A percentile compares a stretch with the other conserved stretches of the same genome.
Evolutionary conservation across 2,888 invertebrate genomes (phyloP).

Genomic region (Eulithis testata): DNA sequence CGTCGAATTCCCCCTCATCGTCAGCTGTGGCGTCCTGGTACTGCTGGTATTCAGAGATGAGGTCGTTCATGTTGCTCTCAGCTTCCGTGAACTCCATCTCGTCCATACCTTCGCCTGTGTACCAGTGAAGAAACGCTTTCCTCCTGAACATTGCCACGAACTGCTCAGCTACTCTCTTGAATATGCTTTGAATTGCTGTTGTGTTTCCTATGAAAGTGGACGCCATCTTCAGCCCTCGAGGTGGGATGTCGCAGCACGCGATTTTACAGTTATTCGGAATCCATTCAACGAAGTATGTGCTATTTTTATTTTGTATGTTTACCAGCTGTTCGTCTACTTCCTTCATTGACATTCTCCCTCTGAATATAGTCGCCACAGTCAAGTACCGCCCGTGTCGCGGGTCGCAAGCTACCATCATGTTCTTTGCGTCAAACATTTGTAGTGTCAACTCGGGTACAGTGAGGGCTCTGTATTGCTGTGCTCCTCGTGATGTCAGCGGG

Average conservation of each 20-base stretch:
- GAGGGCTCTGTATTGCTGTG: conserved; percentile 94
- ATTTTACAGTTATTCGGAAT: conserved; percentile 92
- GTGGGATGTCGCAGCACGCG: conserved; percentile 92
- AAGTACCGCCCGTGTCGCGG: conserved; percentile 95
- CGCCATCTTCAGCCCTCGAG: conserved; percentile 91
- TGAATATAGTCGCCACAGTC: conserved; percentile 95
- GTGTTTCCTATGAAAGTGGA: conserved; percentile 95
- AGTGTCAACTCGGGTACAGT: conserved; percentile 94
- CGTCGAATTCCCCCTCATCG: conserved; percentile 83
- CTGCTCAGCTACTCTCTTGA: conserved; percentile 94
- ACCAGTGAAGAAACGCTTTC: conserved; percentile 99
- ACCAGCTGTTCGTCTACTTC: conserved; percentile 93
- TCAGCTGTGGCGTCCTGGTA: conserved; percentile 87
- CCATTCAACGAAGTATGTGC: conserved; percentile 92
- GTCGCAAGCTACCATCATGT: conserved; percentile 96
- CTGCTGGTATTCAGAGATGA: conserved; percentile 90
- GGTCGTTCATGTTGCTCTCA: conserved; percentile 92
- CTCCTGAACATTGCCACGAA: conserved; percentile 97
- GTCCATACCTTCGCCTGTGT: conserved; percentile 96
- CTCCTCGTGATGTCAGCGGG: conserved; percentile 91
- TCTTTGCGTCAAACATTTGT: conserved; percentile 87
- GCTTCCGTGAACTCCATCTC: conserved; percentile 97
- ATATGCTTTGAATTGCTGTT: conserved; percentile 93
- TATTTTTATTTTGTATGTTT: conserved; percentile 91
- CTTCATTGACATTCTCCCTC: conserved; percentile 97